A percentile compares a stretch with the other conserved stretches of the same genome.
Conservation (phyloP, 2,888 invertebrate species). For the Drosophila seclusa region DNA sequence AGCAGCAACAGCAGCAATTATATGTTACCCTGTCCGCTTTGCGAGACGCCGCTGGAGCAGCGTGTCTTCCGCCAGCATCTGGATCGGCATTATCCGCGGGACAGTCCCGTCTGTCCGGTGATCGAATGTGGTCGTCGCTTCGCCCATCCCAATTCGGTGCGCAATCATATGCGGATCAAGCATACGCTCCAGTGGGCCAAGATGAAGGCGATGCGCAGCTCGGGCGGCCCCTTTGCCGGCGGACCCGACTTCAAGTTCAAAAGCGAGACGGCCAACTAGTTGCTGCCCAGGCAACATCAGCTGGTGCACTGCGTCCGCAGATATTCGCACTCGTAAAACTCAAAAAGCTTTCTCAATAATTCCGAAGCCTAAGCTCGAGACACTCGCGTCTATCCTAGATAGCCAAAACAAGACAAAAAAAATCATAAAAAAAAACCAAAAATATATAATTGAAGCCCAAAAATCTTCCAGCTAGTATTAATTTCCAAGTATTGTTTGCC, state of each 20-base stretch:
- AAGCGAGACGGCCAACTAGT: conserved; percentile 79
- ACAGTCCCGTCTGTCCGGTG: conserved; percentile 93
- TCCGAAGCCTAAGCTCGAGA: conserved; percentile 59
- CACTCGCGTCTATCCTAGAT: conserved; percentile 73
- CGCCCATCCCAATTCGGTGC: conserved; percentile 93
- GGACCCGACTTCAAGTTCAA: conserved; percentile 85
- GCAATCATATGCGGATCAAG: conserved; percentile 94
- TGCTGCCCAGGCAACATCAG: conserved; percentile 8
- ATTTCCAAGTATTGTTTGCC: not conserved
- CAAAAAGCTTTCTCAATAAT: conserved; percentile 74
- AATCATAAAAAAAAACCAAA: not conserved
- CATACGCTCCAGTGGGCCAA: conserved; percentile 92
- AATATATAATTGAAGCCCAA: not conserved
- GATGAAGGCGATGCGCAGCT: conserved; percentile 89
- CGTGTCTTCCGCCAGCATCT: conserved; percentile 91
- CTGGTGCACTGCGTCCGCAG: conserved; percentile 32
- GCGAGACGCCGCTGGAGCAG: conserved; percentile 88
- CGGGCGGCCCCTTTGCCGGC: conserved; percentile 85
- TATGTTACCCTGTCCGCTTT: conserved; percentile 89
- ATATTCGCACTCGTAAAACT: conserved; percentile 52
- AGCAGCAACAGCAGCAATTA: conserved; percentile 77
- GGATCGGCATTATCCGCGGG: conserved; percentile 93
- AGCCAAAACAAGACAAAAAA: conserved; percentile 43
- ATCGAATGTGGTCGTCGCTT: conserved; percentile 90
- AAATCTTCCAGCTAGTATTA: not conserved